Evolutionary conservation across 2,888 invertebrate genomes (phyloP).

Genomic region (Argyresthia albistria): DNA sequence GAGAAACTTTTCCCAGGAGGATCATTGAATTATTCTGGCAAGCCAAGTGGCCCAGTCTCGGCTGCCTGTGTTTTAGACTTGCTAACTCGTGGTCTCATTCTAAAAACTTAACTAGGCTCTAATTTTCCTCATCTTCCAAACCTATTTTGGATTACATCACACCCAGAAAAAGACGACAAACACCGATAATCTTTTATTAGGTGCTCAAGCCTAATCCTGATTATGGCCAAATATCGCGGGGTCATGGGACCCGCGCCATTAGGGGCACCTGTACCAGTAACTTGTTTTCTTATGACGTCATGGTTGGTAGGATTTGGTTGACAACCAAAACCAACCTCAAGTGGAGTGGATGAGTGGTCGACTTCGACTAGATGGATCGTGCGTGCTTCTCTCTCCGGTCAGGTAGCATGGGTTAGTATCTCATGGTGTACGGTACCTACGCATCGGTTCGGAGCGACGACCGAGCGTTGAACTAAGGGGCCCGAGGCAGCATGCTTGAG

Average conservation of each 20-base stretch:
- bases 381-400: constrained; percentile 38
- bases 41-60: no score
- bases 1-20: no score
- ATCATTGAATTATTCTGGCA: no score
- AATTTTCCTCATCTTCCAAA: no score
- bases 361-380: constrained; percentile 28
- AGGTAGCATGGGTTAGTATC: constrained; percentile 48
- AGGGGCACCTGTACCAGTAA: constrained; percentile 34
- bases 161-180: neutral
- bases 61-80: no score
- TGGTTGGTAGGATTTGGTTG: constrained; percentile 32
- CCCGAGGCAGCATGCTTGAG: constrained; percentile 33
- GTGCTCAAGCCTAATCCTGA: neutral
- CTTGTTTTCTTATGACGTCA: constrained; percentile 61
- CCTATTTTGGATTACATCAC: no score
- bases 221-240: constrained; percentile 22
- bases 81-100: no score
- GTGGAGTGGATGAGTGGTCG: constrained; percentile 37
- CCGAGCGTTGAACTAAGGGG: constrained; percentile 59
- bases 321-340: constrained; percentile 32
- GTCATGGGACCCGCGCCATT: constrained; percentile 29
- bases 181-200: neutral
- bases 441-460: constrained; percentile 54
- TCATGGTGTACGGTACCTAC: constrained; percentile 68
- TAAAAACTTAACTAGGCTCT: no score